Percentiles rank a stretch among this genome's conserved stretches.
These are phyloP conservation scores for Ecliptopera silaceata DNA, from an alignment of 2,888 invertebrate genomes.

Conservation along the genomic window DNA sequence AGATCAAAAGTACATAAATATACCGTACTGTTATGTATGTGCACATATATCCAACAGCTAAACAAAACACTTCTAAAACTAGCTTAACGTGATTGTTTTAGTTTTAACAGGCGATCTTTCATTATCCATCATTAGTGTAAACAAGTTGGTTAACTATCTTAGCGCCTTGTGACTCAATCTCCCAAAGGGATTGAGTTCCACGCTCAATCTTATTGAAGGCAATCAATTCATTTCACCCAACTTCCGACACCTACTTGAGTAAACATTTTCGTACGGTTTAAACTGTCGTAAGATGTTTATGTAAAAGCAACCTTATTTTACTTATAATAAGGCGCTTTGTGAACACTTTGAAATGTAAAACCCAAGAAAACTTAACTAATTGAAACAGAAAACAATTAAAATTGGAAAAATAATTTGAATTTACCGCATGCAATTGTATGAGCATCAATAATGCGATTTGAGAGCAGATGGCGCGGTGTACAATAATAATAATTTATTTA, in stretches of 20 bases:
- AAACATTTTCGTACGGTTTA: constrained; percentile 24
- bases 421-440: too few relatives aligned
- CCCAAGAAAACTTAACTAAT: too few relatives aligned
- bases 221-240: constrained; percentile 66
- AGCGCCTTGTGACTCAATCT: constrained; percentile 53
- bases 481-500: too few relatives aligned
- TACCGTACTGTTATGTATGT: too few relatives aligned
- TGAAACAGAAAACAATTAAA: neutral
- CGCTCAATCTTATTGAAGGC: constrained; percentile 63
- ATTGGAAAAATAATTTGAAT: too few relatives aligned
- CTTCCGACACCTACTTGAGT: constrained; percentile 53
- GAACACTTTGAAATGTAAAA: too few relatives aligned
- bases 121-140: constrained; percentile 67
- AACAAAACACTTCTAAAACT: neutral
- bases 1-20: too few relatives aligned
- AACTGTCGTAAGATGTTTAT: constrained; percentile 6
- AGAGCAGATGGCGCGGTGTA: too few relatives aligned
- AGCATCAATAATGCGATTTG: too few relatives aligned
- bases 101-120: constrained; percentile 50
- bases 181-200: constrained; percentile 65
- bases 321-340: too few relatives aligned
- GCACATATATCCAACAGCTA: too few relatives aligned
- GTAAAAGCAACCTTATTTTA: neutral
- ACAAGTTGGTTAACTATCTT: constrained; percentile 61
- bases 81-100: constrained; percentile 38